Evolutionary conservation across 2,888 invertebrate genomes (phyloP), one percentile per base, ranked within the genome.

Genomic region (Falcaria lacertinaria): DNA sequence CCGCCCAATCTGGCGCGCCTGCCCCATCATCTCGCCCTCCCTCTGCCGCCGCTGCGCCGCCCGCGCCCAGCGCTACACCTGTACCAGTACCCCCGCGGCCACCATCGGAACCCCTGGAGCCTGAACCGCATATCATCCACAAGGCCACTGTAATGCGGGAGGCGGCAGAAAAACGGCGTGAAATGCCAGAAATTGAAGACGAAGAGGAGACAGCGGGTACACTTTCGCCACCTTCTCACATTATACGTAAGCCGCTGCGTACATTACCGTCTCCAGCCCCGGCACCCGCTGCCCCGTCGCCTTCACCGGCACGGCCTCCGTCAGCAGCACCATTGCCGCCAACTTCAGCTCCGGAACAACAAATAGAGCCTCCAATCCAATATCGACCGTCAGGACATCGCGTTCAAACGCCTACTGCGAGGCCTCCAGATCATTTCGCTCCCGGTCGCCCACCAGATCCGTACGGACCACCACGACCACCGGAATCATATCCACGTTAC

Each of bases 131-230:
- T 52, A 88, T 90, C 44, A 90, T 90, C 35, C 90, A 90, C 53
- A 90, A 90, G 57, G 90, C 90, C 22, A 90, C 90, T 3, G 90
- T 90, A 11, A 90, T 90, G 90, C 80, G 89, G 7, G 90, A 90
- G 53, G 90, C 90, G 33, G 87, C 86, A 16, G 87, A 88, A 54
- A 87, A 88, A 54, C 74, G 89, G 19, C 82, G 86, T 7, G 86
- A 87, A 50, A 74, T 77, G 45, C 83, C 85, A 0, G 87, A 88
- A 35, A 76, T 78, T 11, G 89, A 89, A 38, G 85, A 89, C 47
- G 88, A 87, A 22, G 86, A 86, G 50, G 89, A 88, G 34, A 57
- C 75, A 1, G 65, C 61, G 15, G 83, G 73, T 33, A 78, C 82
- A 2, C 70, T 85, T n/a, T 87, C 89, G 6, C 89, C 89, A 17